A percentile compares a stretch with the other conserved stretches of the same genome.
phyloP scores from a whole-genome alignment of 2,888 invertebrate genomes.

The Dolichopus griseipennis region DNA sequence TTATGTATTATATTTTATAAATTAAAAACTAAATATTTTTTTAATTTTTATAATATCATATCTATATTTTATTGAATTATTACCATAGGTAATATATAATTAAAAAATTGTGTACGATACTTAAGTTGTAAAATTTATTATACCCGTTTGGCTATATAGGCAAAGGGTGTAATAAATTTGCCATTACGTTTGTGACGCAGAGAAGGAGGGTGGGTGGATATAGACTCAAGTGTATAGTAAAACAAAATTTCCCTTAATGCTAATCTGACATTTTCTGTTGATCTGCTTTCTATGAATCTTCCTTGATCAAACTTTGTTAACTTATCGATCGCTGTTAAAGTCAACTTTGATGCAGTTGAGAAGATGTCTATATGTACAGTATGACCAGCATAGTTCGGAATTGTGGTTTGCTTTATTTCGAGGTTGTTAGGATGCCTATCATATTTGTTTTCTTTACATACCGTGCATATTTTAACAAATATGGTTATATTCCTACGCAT shows the following conservation, averaged over 20 bases:
- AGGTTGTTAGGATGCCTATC: constrained; percentile 14
- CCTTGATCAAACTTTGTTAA: constrained; percentile 13
- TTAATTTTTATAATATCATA: no score
- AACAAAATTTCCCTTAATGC: constrained; percentile 8
- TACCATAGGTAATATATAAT: no score
- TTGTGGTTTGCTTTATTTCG: background rate
- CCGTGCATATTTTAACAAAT: background rate
- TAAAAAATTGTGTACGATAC: no score
- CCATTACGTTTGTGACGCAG: no score
- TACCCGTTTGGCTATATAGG: no score
- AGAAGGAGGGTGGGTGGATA: no score
- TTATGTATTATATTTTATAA: no score
- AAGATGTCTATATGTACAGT: constrained; percentile 16
- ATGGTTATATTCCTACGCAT: constrained; percentile 5
- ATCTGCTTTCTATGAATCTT: background rate
- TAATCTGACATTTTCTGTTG: background rate
- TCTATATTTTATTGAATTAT: no score
- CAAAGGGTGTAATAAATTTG: no score
- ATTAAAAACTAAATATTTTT: no score
- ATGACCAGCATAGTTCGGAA: background rate
- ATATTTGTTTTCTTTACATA: constrained; percentile 9
- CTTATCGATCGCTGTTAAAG: constrained; percentile 16
- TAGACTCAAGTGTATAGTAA: no score
- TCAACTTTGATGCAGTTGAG: background rate
- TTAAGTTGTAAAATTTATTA: no score